Evolutionary conservation across 2,113 vertebrate species (phyloP), one percentile per base, ranked within the genome.

Genomic region (Aegypius monachus): DNA sequence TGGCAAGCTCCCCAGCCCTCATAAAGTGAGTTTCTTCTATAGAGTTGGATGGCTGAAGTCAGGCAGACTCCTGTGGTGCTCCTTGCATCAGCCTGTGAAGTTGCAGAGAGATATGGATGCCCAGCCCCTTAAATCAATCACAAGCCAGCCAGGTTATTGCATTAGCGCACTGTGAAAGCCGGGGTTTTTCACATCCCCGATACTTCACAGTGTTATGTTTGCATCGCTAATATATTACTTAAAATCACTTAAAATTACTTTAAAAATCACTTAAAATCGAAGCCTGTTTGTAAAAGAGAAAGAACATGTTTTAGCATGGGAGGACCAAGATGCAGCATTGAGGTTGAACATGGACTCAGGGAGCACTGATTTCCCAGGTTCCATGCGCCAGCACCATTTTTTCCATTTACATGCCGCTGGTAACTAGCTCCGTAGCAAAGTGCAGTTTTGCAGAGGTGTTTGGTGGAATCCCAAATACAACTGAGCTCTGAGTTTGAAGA

Each of bases 11-110:
- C 15, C 8, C 23, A 58, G 20, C 17, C 47, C 59, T 63, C 55
- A 21, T 23, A 43, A 58, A 53, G 11, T 0, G 0, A 8, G 2
- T 52, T 93, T 93, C 15, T 7, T n/a, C 38, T 10, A 1, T 34
- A 62, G 32, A 10, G 9, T 14, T 74, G 58, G 17, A 6, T 53
- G 40, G 50, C 5, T 65, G 62, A 52, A 81, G 48, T 34, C 72
- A 56, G 38, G n/a, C 27, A 87, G 36, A 3, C 4, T 89, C 66
- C 11, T 16, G 32, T 2, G 0, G 22, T 47, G 23, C 15, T 75
- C 27, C 42, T 66, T 68, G 45, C 38, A 20, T 45, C n/a, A 42
- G 19, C 36, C 45, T 56, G 26, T 42, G 74, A 53, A 68, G 67
- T 17, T 65, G 42, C 31, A 29, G 67, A 73, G 53, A 67, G 55